Base-by-base conservation (phyloP, 2,113 vertebrate species). In the Channa argus region DNA sequence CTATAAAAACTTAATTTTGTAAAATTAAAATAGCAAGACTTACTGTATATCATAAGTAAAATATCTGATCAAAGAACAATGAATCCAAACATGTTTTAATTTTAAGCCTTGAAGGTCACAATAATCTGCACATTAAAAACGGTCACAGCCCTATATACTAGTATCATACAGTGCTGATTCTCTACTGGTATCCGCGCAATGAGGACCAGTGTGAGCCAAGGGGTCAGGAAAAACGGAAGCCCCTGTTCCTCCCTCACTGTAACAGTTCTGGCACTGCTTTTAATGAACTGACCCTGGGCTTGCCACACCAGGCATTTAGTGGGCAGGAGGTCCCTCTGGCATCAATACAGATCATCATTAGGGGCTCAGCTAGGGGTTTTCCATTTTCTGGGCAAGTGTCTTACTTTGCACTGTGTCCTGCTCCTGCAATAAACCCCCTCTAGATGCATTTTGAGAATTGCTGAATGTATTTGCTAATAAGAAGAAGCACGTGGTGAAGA, bases 251-350 rank as follows among this genome's bases (percentile, higher is more conserved):
- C 38, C 38, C 61, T 80, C 8, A 76, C 79, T 86, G 82, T 71
- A 86, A 88, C 38, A 8, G 74, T 71, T 64, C 68, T 88, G 89
- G 85, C 89, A 74, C 55, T 24, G 74, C 71, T 73, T 89, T 89
- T 91, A 92, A 92, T 92, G 64, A 91, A 87, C 74, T 89, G 88
- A 88, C 88, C 7, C 50, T 1, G 55, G 11, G 89, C 88, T 86
- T 50, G 45, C 64, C 80, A 83, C 74, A 72, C 83, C 83, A 83
- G 81, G 78, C 85, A 64, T 81, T 83, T 68, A 74, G 68, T 74
- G 71, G 66, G 83, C 69, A 82, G 72, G 84, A 83, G 82, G 85
- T 74, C 80, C 79, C 71, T 56, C 64, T 82, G 80, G 72, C 86
- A 83, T 89, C 86, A 67, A n/a, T 60, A 56, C 77, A 65, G 60